Evolutionary conservation across 2,797 vertebrate species (phyloP).

Genomic region (Rhinichthys osculus): DNA sequence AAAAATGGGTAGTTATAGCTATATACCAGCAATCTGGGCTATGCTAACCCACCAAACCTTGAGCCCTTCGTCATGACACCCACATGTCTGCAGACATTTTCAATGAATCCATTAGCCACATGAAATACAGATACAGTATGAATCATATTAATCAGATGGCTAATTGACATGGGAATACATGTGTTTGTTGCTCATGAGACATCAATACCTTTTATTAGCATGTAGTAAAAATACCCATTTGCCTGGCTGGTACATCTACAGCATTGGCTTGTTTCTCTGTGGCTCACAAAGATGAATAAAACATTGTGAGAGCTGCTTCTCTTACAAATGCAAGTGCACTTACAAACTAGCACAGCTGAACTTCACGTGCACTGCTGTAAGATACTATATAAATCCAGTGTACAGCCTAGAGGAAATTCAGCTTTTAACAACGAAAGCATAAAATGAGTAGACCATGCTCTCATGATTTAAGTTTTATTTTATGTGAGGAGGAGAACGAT

Average conservation of each 20-base stretch:
- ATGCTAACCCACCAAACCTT: not conserved
- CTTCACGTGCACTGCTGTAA: slow-evolving; percentile 70
- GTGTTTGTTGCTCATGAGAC: slow-evolving; percentile 38
- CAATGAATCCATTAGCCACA: not conserved
- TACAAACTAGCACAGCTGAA: slow-evolving; percentile 71
- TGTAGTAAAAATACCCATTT: slow-evolving; percentile 54
- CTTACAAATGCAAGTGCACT: slow-evolving; percentile 65
- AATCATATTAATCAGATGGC: slow-evolving; percentile 10
- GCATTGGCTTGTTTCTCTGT: slow-evolving; percentile 59
- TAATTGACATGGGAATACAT: slow-evolving; percentile 6
- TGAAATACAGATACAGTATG: slow-evolving; percentile 21
- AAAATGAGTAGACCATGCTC: not conserved
- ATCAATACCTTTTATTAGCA: slow-evolving; percentile 49
- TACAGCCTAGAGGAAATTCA: not conserved
- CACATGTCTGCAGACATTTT: not conserved
- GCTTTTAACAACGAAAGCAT: not conserved
- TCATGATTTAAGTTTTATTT: not conserved
- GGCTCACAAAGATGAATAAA: slow-evolving; percentile 72
- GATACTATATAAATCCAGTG: slow-evolving; percentile 58
- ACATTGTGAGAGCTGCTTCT: slow-evolving; percentile 68
- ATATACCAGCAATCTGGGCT: not conserved
- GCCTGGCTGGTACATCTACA: slow-evolving; percentile 25
- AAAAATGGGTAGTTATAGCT: not conserved
- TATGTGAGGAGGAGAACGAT: not conserved
- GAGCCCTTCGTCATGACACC: not conserved